Evolutionary conservation across 2,888 invertebrate genomes (phyloP), one percentile per base, ranked within the genome.

Genomic region (Drosophila mercatorum): DNA sequence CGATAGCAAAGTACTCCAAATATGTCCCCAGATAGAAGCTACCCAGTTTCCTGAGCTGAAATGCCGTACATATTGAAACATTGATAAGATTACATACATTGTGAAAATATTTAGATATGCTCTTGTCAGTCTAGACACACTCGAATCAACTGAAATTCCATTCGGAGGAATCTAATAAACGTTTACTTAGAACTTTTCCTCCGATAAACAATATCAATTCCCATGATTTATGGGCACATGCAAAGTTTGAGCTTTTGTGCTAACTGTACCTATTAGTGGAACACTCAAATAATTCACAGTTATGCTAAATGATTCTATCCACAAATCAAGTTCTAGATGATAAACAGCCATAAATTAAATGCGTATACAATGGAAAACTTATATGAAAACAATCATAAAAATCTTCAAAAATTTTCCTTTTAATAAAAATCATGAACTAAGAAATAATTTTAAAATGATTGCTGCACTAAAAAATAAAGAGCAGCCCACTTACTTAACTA

Each of bases 291-390:
- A 44, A 58, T 67, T 73, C 34, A 63, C 34, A 1, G 55, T 58
- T 49, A 40, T 57, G 60, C 43, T 59, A 55, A 60, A 51, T 56
- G 59, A 49, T 75, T 56, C 59, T 55, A 38, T 59, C 56, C 63
- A 67, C 67, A 71, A 53, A 76, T 61, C 57, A 47, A 44, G 38
- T 12, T 40, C 44, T 56, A 53, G 41, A 26, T 36, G 71, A 66
- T 80, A 71, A 68, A 80, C 72, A 77, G 58, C 46, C 44, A 78
- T 78, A 80, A 78, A 78, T 78, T 62, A 75, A 53, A 26, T 61
- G 46, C 31, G 41, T 49, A 60, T 59, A 51, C 38, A 56, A 44
- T 14, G 41, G 5, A 49, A 55, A 40, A 51, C 51, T 14, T 14
- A 38, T 10, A 26, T n/a, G 26, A 11, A 34, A 53, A 46, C 34